Conservation (phyloP, 1,140 invertebrate genomes). For the Procambarus clarkii region DNA sequence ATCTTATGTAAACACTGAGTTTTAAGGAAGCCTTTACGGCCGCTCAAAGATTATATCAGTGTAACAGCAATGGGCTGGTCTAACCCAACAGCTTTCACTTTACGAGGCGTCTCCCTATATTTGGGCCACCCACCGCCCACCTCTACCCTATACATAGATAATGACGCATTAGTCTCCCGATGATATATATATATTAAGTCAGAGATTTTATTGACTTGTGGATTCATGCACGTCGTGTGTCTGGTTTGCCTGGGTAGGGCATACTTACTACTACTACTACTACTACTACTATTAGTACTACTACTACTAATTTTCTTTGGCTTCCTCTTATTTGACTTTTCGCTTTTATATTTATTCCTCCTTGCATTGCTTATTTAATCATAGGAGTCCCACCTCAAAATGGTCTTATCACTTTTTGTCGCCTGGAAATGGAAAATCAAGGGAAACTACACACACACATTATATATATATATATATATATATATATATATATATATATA, state of each 20-base stretch:
- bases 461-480: too few species aligned
- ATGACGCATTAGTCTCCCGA: not conserved
- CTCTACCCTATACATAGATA: not conserved
- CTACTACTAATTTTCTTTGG: too few species aligned
- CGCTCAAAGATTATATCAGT: not conserved
- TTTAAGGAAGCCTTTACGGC: not conserved
- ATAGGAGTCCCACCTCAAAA: too few species aligned
- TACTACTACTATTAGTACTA: too few species aligned
- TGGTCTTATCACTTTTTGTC: too few species aligned
- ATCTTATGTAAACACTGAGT: not conserved
- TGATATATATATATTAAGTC: not conserved
- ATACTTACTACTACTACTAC: too few species aligned
- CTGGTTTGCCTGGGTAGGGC: not conserved
- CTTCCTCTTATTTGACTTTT: too few species aligned
- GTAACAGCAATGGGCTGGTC: not conserved
- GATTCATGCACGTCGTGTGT: not conserved
- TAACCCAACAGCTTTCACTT: not conserved
- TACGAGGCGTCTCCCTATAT: not conserved
- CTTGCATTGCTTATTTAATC: too few species aligned
- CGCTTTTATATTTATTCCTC: too few species aligned
- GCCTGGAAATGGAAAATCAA: too few species aligned
- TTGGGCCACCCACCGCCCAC: not conserved
- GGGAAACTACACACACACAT: too few species aligned
- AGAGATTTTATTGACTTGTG: not conserved
- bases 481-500: too few species aligned